A percentile compares a stretch with the other conserved stretches of the same genome.
Evolutionary conservation across 2,797 vertebrate genomes (phyloP).

Genomic region (Smutsia temminckii): DNA sequence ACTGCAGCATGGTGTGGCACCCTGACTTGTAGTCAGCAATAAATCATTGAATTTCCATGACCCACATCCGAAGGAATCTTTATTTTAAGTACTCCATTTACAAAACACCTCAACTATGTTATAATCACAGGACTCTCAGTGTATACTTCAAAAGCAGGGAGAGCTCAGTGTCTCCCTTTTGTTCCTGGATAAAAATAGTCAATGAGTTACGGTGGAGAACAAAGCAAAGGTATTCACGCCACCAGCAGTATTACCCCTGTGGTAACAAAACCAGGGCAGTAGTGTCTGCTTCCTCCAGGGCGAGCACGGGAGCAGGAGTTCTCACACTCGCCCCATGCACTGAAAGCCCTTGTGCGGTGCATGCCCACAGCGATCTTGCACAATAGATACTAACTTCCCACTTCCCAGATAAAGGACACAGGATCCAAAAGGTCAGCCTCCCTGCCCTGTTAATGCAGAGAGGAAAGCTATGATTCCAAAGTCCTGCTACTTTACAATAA

Average conservation of each 20-base stretch:
- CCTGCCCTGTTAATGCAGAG: not conserved
- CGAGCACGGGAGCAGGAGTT: too few species aligned
- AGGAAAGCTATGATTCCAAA: not conserved
- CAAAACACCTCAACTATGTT: not conserved
- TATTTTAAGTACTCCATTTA: slow-evolving; percentile 26
- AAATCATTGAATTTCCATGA: not conserved
- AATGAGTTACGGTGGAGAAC: not conserved
- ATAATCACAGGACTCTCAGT: slow-evolving; percentile 11
- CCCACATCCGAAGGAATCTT: slow-evolving; percentile 7
- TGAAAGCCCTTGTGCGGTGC: not conserved
- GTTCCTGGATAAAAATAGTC: slow-evolving; percentile 27
- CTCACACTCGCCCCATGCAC: not conserved
- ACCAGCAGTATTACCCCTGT: too few species aligned
- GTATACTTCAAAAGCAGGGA: not conserved
- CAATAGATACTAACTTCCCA: not conserved
- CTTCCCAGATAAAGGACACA: not conserved
- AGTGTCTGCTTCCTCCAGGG: accelerated
- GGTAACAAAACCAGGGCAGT: not conserved
- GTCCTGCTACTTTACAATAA: not conserved
- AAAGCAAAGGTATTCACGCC: not conserved
- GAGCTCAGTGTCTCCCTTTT: not conserved
- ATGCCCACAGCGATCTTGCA: accelerated
- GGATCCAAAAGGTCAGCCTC: not conserved
- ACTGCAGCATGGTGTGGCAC: not conserved
- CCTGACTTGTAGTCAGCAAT: not conserved